Conservation (phyloP, 2,888 invertebrate genomes). For the Drosophila cracens region DNA sequence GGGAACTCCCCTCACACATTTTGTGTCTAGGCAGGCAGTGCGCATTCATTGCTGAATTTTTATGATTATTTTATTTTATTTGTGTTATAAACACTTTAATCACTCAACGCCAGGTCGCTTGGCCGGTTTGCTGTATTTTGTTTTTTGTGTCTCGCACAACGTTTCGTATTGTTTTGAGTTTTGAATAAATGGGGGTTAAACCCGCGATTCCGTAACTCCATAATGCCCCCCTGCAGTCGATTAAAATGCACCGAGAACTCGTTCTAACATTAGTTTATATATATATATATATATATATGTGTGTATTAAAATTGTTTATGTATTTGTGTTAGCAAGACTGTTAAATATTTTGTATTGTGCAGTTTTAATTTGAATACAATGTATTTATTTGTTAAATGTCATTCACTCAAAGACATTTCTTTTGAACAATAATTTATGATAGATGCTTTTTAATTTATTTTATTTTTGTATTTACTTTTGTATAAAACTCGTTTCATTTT, state of each 20-base stretch:
- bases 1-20: background rate
- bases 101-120: slow-evolving; percentile 13
- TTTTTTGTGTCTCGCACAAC: background rate
- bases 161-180: slow-evolving; percentile 11
- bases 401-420: slow-evolving; percentile 21
- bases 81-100: slow-evolving; percentile 55
- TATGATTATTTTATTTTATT: slow-evolving; percentile 5
- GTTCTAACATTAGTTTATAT: slow-evolving; percentile 22
- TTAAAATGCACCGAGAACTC: slow-evolving; percentile 25
- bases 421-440: background rate
- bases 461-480: slow-evolving; percentile 22
- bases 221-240: slow-evolving; percentile 20
- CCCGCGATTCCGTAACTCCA: slow-evolving; percentile 46
- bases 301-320: background rate
- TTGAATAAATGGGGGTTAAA: slow-evolving; percentile 34
- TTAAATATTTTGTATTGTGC: background rate
- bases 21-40: slow-evolving; percentile 1
- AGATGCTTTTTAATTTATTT: slow-evolving; percentile 5
- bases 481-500: slow-evolving; percentile 35
- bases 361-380: background rate
- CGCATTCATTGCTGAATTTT: slow-evolving; percentile 16
- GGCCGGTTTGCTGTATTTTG: slow-evolving; percentile 29
- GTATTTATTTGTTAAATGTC: background rate
- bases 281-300: background rate
- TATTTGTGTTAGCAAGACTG: background rate